A percentile compares a stretch with the other conserved stretches of the same genome.
Conservation (phyloP, 2,888 invertebrate species). For the Eilema sororculum region DNA sequence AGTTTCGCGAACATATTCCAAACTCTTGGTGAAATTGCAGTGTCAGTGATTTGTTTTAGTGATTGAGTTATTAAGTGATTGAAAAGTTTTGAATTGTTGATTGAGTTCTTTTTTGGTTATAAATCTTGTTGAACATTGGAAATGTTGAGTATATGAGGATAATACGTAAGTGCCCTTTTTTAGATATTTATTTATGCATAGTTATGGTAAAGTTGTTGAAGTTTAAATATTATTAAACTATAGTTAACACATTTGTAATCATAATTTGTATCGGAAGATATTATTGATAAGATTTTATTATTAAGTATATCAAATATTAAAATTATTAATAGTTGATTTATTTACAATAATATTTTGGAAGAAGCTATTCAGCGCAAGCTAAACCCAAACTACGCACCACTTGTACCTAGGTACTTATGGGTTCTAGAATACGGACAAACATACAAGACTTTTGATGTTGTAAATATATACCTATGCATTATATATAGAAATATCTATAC, state of each 20-base stretch:
- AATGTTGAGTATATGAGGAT: slow-evolving; percentile 30
- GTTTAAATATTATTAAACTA: background rate
- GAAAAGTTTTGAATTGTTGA: slow-evolving; percentile 15
- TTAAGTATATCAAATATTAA: background rate
- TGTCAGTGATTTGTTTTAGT: slow-evolving; percentile 31
- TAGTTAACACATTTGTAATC: background rate
- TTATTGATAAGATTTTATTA: background rate
- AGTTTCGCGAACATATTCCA: slow-evolving; percentile 34
- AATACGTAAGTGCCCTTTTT: slow-evolving; percentile 33
- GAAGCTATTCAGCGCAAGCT: background rate
- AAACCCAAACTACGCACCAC: background rate
- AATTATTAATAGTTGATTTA: background rate
- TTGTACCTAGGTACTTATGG: background rate
- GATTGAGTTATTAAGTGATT: slow-evolving; percentile 28
- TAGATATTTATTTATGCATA: background rate
- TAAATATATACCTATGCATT: background rate
- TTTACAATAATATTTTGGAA: background rate
- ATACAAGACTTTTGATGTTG: background rate
- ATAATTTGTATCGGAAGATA: background rate
- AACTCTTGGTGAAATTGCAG: slow-evolving; percentile 21
- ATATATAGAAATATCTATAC: background rate
- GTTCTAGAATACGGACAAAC: background rate
- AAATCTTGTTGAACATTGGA: slow-evolving; percentile 17
- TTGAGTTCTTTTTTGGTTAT: slow-evolving; percentile 20
- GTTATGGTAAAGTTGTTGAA: background rate